Evolutionary conservation across 2,113 vertebrate genomes (phyloP).

Genomic region (Mugil cephalus): DNA sequence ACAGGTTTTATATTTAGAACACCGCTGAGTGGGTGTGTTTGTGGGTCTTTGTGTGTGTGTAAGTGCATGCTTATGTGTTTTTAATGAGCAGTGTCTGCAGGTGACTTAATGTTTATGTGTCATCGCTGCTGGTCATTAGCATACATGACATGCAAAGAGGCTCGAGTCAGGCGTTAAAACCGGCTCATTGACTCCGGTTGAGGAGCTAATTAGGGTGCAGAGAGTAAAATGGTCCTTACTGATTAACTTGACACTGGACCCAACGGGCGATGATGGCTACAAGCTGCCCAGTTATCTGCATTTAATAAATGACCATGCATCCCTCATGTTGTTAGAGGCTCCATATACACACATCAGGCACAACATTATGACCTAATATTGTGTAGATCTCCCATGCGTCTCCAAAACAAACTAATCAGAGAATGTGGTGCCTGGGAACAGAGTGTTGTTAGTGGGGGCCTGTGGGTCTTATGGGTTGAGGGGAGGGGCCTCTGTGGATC

Average conservation of each 20-base stretch:
- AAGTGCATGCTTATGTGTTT: constrained; percentile 53
- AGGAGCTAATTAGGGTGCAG: constrained; percentile 30
- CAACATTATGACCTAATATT: too few species aligned
- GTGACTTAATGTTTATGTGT: constrained; percentile 68
- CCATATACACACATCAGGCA: too few species aligned
- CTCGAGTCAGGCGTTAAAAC: constrained; percentile 8
- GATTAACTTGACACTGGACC: constrained; percentile 47
- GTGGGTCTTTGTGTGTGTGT: constrained; percentile 46
- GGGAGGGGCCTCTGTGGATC: too few species aligned
- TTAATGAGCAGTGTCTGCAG: constrained; percentile 39
- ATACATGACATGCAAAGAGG: constrained; percentile 25
- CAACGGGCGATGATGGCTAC: too few species aligned
- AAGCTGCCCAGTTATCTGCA: too few species aligned
- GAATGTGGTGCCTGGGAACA: too few species aligned
- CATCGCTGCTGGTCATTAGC: constrained; percentile 33
- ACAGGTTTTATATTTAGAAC: constrained; percentile 42
- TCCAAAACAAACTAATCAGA: too few species aligned
- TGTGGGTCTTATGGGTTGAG: too few species aligned
- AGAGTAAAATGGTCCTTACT: not conserved
- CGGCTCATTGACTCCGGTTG: constrained; percentile 43
- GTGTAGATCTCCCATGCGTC: too few species aligned
- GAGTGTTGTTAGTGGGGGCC: too few species aligned
- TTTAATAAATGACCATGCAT: too few species aligned
- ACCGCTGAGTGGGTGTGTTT: constrained; percentile 38
- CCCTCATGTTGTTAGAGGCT: too few species aligned